Base-by-base conservation (phyloP, 1,140 invertebrate genomes). In the Drosophila paulistorum region DNA sequence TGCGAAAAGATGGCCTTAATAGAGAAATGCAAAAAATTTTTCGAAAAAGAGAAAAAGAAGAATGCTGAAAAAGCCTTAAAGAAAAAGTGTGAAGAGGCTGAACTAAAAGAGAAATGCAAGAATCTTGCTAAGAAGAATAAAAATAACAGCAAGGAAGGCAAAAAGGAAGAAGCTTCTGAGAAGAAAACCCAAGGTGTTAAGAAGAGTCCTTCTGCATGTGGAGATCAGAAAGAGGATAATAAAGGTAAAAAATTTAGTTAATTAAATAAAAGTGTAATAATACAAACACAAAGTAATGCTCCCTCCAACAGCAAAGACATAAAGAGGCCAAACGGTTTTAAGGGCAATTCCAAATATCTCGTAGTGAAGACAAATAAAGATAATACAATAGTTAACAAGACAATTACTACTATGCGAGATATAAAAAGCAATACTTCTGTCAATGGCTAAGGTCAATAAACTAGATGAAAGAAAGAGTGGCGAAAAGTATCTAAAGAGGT, bases 41-140 rank as follows among this genome's bases (percentile, higher is more conserved):
- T 7, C 3, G 10, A 9, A n/a, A 72, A 37, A 3, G 30, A 9
- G 2, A 63, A 11, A 5, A 33, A 61, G 11, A 26, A 39, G 7
- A 11, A 63, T 1, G 14, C 20, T 9, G 9, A 30, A 3, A 30
- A 66, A 3, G 45, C 35, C 9, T 0, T 9, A 10, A 68, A 39
- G 10, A 39, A 39, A 23, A 37, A 65, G 1, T 4, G 0, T 2
- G 37, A 67, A 57, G n/a, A 30, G 2, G 17, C 30, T 6, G n/a
- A 30, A 0, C 30, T 20, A 20, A 59, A 7, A 11, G 58, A 54
- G 30, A 64, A 60, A 13, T 51, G 55, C 7, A 39, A 54, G 59
- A 41, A 64, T 13, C 39, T 63, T 11, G 64, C 14, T 7, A 37
- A 41, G 26, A 11, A 17, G 13, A 35, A 63, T 67, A 37, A 45